A percentile compares a stretch with the other conserved stretches of the same genome.
These are phyloP conservation scores for Malacoctenus gilli DNA, from an alignment of 2,797 vertebrate species.

Conservation along the genomic window DNA sequence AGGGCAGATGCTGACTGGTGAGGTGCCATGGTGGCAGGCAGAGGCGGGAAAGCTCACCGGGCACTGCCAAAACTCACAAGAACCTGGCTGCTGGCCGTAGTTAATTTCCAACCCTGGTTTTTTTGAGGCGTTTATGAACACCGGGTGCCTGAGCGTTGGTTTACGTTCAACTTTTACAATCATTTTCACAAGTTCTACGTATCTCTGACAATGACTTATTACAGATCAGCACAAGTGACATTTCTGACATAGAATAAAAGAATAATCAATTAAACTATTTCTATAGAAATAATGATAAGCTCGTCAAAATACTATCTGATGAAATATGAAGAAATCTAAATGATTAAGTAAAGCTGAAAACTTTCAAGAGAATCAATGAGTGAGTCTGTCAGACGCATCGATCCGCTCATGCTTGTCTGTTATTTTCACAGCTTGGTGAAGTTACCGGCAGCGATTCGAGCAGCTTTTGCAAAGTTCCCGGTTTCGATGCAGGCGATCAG, in stretches of 20 bases:
- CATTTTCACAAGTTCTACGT: too few species aligned
- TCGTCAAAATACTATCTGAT: too few species aligned
- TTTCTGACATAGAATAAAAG: too few species aligned
- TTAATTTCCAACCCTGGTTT: conserved; percentile 39
- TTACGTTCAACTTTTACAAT: conserved; percentile 6
- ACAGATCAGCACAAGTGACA: too few species aligned
- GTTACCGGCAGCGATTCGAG: conserved; percentile 94
- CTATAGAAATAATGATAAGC: too few species aligned
- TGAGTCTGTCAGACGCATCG: too few species aligned
- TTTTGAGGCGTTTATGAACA: conserved; percentile 24
- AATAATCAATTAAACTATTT: too few species aligned
- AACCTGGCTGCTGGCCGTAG: conserved; percentile 33
- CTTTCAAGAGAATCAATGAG: too few species aligned
- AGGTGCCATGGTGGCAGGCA: conserved; percentile 28
- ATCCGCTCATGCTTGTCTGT: neutral
- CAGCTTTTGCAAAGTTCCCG: conserved; percentile 96
- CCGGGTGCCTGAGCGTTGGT: conserved; percentile 37
- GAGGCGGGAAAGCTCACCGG: conserved; percentile 1
- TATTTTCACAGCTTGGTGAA: neutral
- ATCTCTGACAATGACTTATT: too few species aligned
- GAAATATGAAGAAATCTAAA: too few species aligned
- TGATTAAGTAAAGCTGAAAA: too few species aligned
- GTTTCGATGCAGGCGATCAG: conserved; percentile 97
- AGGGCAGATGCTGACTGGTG: conserved; percentile 57
- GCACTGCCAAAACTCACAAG: conserved; percentile 43